phyloP scores from a whole-genome alignment of 2,888 invertebrate genomes.

The Octonoba sinensis region DNA sequence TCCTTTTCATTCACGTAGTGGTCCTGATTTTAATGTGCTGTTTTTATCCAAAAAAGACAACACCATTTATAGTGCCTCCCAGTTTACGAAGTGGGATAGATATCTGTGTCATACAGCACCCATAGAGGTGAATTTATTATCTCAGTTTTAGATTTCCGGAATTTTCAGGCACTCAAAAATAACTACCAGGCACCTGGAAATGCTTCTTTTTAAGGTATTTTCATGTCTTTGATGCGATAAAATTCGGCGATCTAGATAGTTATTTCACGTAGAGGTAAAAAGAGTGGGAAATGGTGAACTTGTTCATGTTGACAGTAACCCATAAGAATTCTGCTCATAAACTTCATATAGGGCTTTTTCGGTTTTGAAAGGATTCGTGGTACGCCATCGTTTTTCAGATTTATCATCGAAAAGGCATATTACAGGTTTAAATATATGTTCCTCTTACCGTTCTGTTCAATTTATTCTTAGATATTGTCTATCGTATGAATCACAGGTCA shows the following conservation, averaged over 20 bases:
- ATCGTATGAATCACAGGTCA: too few relatives aligned
- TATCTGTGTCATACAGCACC: constrained; percentile 13
- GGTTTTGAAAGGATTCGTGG: too few relatives aligned
- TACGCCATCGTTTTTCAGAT: too few relatives aligned
- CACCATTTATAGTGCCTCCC: constrained; percentile 14
- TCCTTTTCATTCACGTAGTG: constrained; percentile 30
- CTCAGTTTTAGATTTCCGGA: constrained; percentile 12
- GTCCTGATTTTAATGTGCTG: constrained; percentile 29
- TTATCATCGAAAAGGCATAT: too few relatives aligned
- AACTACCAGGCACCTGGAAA: constrained; percentile 1
- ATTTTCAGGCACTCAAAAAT: constrained; percentile 6
- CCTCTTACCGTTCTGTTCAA: too few relatives aligned
- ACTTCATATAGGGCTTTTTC: too few relatives aligned
- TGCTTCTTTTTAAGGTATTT: constrained; percentile 11
- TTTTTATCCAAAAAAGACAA: constrained; percentile 7
- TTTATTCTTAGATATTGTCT: too few relatives aligned
- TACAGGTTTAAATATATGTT: too few relatives aligned
- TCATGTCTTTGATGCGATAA: constrained; percentile 9
- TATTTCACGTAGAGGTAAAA: too few relatives aligned
- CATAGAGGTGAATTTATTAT: constrained; percentile 32
- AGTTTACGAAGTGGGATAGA: constrained; percentile 14
- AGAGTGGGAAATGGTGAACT: too few relatives aligned
- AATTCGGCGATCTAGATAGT: neutral
- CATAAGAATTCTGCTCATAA: too few relatives aligned
- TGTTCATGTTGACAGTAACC: too few relatives aligned